Evolutionary conservation across 2,888 invertebrate species (phyloP).

Genomic region (Sarcophaga subvicina): DNA sequence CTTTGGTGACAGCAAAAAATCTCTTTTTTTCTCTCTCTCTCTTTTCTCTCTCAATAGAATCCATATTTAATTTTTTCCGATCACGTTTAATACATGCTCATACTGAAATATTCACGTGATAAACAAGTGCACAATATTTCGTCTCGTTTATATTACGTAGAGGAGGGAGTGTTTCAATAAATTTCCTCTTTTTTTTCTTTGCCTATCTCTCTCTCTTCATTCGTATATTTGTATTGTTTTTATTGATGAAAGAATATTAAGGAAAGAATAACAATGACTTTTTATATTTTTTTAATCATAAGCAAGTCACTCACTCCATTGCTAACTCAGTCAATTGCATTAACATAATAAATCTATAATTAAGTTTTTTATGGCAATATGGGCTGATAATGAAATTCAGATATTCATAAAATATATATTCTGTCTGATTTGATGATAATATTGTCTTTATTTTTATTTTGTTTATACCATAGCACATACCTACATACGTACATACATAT

Average conservation of each 20-base stretch:
- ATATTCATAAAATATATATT: no score
- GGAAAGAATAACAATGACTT: not conserved
- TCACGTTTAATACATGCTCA: conserved; percentile 65
- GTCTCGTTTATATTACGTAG: not conserved
- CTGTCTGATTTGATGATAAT: no score
- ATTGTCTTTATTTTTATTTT: no score
- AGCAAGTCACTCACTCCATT: not conserved
- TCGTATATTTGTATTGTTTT: not conserved
- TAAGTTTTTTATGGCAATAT: no score
- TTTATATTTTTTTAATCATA: not conserved
- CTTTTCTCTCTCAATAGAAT: not conserved
- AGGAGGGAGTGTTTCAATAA: not conserved
- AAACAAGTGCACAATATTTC: conserved; percentile 43
- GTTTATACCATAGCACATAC: not conserved
- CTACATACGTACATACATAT: not conserved
- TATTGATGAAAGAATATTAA: not conserved
- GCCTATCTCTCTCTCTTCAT: not conserved
- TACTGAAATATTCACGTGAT: conserved; percentile 54
- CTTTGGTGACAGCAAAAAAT: not conserved
- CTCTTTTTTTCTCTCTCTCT: not conserved
- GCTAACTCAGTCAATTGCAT: not conserved
- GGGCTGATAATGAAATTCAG: no score
- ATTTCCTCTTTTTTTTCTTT: not conserved
- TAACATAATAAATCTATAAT: not conserved
- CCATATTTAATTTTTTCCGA: conserved; percentile 7